phyloP scores from a whole-genome alignment of 2,888 invertebrate species.

The Trachelus stipa region DNA sequence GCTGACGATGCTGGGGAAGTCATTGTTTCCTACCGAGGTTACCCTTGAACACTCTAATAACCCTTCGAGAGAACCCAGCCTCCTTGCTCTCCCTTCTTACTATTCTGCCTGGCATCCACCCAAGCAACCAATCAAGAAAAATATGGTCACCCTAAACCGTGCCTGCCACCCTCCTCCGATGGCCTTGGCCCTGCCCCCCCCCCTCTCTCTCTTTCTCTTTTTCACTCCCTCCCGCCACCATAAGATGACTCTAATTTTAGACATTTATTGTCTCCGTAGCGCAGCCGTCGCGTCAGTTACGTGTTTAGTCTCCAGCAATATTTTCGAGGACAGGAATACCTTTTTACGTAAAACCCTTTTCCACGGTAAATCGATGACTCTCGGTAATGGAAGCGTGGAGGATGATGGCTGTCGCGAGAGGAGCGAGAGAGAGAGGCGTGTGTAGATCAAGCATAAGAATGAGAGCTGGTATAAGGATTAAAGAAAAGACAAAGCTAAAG shows the following conservation, averaged over 20 bases:
- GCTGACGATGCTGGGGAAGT: background rate
- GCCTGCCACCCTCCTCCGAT: background rate
- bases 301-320: slow-evolving; percentile 16
- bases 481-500: slow-evolving; percentile 12
- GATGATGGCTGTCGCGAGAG: background rate
- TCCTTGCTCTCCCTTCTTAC: background rate
- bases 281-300: background rate
- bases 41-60: background rate
- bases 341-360: slow-evolving; percentile 11
- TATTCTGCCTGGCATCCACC: background rate
- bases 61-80: background rate
- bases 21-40: background rate
- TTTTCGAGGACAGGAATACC: slow-evolving; percentile 17
- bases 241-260: slow-evolving; percentile 11
- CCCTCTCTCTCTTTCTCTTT: background rate
- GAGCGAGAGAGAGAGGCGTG: background rate
- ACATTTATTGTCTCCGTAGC: slow-evolving; percentile 13
- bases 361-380: background rate
- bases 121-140: background rate
- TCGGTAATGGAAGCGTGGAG: background rate
- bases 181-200: background rate
- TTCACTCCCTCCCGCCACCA: slow-evolving; percentile 1
- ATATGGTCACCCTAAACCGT: background rate
- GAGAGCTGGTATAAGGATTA: slow-evolving; percentile 27
- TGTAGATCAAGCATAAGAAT: slow-evolving; percentile 31